Base-by-base conservation (phyloP, 2,888 invertebrate genomes). In the Ennomos erosarius region DNA sequence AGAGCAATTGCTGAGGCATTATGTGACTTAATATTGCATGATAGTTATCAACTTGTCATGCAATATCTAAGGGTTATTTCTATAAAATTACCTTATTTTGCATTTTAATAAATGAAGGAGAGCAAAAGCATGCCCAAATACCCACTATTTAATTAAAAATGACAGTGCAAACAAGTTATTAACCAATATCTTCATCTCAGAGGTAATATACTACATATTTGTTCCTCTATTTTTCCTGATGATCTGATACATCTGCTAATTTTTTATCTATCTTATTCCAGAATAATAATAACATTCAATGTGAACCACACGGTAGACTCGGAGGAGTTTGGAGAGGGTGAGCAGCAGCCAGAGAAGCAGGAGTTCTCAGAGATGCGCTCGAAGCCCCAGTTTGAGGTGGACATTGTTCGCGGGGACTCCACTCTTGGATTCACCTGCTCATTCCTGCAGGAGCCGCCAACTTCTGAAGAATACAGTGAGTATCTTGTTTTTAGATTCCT, bases 291-390 rank as follows among this genome's bases (percentile, higher is more conserved):
- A 44, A 95, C 94, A 55, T 97, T 99, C 84, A 99, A 98, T 82
- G 96, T 99, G 0, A 99, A 99, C 85, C 98, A 99, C 86, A 97
- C 98, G 0, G 98, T 99, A 0, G 98, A 98, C 80, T 93, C 97
- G 0, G 97, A 97, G 51, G 95, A 95, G 1, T 78, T 94, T 5
- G 96, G 95, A 47, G 94, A 95, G 1, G 94, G 95, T 46, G 94
- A 95, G 2, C 94, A 95, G 68, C 85, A 86, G 62, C 84, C 88
- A 8, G 96, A 97, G 55, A 96, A 97, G 84, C 94, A 95, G 44
- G 96, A 97, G 69, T 90, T 96, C 65, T 94, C 95, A 0, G 97
- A 97, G 84, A 96, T 99, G 95, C 95, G 96, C 64, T 98, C 98
- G 47, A 96, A 96, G 82, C 99, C 99, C 0, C 95, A 96, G 72